Conservation (phyloP, 2,888 invertebrate species). For the Busseola fusca region DNA sequence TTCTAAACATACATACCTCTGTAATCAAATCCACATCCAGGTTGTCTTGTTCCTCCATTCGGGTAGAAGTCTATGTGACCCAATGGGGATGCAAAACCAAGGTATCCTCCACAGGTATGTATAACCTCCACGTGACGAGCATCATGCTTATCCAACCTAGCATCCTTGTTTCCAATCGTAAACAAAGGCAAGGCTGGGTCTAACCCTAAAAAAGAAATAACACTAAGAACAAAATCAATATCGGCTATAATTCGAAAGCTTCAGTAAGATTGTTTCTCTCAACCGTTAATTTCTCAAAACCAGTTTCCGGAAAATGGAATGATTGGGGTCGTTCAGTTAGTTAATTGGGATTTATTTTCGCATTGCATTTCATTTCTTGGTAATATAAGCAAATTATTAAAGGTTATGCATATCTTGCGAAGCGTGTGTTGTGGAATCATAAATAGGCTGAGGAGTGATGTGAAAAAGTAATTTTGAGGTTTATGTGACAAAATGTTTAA, state of each 20-base stretch:
- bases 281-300: constrained; percentile 14
- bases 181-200: constrained; percentile 90
- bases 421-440: neutral
- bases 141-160: constrained; percentile 88
- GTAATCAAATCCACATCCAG: constrained; percentile 88
- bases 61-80: constrained; percentile 91
- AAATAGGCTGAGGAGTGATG: neutral
- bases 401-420: neutral
- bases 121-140: constrained; percentile 90
- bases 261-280: constrained; percentile 19
- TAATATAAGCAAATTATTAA: neutral
- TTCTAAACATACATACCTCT: constrained; percentile 80
- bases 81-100: constrained; percentile 88
- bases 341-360: constrained; percentile 10
- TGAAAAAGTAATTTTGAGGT: neutral
- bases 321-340: constrained; percentile 3
- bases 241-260: neutral
- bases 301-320: constrained; percentile 17
- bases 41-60: constrained; percentile 89
- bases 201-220: constrained; percentile 76
- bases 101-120: constrained; percentile 90
- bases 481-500: neutral
- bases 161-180: constrained; percentile 85
- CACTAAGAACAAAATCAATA: constrained; percentile 16
- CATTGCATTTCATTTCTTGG: constrained; percentile 1